These are phyloP conservation scores for Ellobium chinense DNA, from an alignment of 2,888 invertebrate species.

Conservation along the genomic window DNA sequence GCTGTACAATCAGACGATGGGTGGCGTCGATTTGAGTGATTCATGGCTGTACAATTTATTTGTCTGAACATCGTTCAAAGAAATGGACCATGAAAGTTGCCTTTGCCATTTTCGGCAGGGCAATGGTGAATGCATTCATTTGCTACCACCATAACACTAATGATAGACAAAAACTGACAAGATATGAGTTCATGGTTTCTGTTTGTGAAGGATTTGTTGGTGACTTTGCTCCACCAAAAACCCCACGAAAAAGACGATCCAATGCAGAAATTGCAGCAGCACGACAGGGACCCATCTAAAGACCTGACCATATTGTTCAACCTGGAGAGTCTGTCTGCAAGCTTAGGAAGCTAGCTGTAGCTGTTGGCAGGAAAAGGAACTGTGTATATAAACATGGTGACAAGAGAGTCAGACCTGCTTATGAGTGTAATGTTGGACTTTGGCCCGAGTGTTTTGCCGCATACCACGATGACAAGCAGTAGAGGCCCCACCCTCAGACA, in stretches of 20 bases:
- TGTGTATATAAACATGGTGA: too few relatives aligned
- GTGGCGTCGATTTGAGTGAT: constrained; percentile 28
- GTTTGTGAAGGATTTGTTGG: neutral
- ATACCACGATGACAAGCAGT: too few relatives aligned
- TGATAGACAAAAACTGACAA: neutral
- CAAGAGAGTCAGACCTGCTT: too few relatives aligned
- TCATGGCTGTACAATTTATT: constrained; percentile 15
- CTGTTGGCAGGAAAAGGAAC: too few relatives aligned
- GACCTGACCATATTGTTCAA: too few relatives aligned
- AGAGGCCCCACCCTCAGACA: too few relatives aligned
- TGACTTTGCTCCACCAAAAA: neutral
- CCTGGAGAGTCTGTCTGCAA: too few relatives aligned
- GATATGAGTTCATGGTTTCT: neutral
- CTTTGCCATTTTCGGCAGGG: constrained; percentile 7
- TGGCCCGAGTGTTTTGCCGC: too few relatives aligned
- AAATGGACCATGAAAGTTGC: constrained; percentile 22
- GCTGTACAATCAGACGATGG: constrained; percentile 19
- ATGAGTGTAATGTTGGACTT: too few relatives aligned
- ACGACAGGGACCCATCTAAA: too few relatives aligned
- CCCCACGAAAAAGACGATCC: neutral
- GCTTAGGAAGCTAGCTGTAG: too few relatives aligned
- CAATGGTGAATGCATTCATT: neutral
- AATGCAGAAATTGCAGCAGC: neutral
- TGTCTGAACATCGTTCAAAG: constrained; percentile 7
- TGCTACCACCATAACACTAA: neutral